phyloP scores from a whole-genome alignment of 2,797 vertebrate genomes.

The Neopelma chrysocephalum region DNA sequence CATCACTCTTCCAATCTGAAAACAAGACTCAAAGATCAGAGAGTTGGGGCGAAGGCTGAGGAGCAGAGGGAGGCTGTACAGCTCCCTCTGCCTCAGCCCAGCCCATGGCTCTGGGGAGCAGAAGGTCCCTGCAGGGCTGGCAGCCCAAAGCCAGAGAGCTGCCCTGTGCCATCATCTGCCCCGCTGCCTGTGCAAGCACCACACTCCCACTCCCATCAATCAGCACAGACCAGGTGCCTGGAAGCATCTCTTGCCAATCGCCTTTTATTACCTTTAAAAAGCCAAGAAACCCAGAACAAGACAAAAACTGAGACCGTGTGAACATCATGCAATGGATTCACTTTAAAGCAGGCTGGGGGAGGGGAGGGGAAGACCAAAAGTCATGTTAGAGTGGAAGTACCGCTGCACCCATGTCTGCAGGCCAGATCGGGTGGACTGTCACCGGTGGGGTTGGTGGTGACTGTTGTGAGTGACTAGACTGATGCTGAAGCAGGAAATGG shows the following conservation, averaged over 20 bases:
- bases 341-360: slow-evolving; percentile 17
- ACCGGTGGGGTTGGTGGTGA: neutral
- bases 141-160: neutral
- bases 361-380: neutral
- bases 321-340: slow-evolving; percentile 61
- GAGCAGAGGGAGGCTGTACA: neutral
- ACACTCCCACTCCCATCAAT: slow-evolving; percentile 37
- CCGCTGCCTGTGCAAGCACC: neutral
- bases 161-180: neutral
- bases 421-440: neutral
- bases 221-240: slow-evolving; percentile 61
- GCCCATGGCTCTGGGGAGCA: neutral
- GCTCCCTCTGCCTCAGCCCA: neutral
- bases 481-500: slow-evolving; percentile 41
- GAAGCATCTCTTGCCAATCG: slow-evolving; percentile 55
- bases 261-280: slow-evolving; percentile 70
- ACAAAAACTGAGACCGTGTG: slow-evolving; percentile 48
- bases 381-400: neutral
- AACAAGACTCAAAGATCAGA: fast-evolving
- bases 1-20: neutral
- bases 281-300: slow-evolving; percentile 62
- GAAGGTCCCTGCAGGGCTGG: neutral
- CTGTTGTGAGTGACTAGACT: neutral
- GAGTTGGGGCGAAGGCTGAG: neutral
- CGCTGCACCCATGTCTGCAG: neutral